phyloP scores from a whole-genome alignment of 2,797 vertebrate genomes.

The Pseudochaenichthys georgianus region DNA sequence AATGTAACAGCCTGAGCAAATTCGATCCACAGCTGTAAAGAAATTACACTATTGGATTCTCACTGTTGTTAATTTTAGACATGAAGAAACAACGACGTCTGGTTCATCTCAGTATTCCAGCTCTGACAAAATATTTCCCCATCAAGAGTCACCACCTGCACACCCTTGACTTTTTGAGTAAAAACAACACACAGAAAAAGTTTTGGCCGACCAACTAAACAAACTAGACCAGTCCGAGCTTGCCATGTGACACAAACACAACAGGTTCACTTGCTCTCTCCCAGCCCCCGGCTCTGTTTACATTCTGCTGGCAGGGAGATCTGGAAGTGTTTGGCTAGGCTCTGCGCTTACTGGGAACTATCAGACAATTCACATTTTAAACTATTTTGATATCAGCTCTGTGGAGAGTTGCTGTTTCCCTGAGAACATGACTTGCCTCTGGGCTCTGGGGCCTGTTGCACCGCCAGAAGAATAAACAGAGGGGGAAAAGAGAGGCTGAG shows the following conservation, averaged over 20 bases:
- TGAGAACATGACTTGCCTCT: slow-evolving; percentile 81
- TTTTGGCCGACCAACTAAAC: slow-evolving; percentile 21
- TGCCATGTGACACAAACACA: slow-evolving; percentile 57
- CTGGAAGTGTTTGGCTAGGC: slow-evolving; percentile 81
- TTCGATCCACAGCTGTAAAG: neutral
- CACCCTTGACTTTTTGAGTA: slow-evolving; percentile 26
- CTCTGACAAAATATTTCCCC: slow-evolving; percentile 64
- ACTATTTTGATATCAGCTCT: slow-evolving; percentile 86
- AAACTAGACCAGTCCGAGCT: slow-evolving; percentile 19
- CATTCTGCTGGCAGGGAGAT: slow-evolving; percentile 79
- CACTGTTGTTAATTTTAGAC: slow-evolving; percentile 44
- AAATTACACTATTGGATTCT: slow-evolving; percentile 24
- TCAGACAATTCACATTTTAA: slow-evolving; percentile 82
- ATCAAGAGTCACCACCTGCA: slow-evolving; percentile 40
- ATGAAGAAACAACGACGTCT: slow-evolving; percentile 33
- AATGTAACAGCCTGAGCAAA: neutral
- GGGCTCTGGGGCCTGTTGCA: slow-evolving; percentile 77
- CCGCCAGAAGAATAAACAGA: slow-evolving; percentile 84
- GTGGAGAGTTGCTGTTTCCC: slow-evolving; percentile 83
- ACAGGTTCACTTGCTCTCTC: slow-evolving; percentile 69
- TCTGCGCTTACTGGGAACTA: slow-evolving; percentile 82
- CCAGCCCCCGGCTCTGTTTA: slow-evolving; percentile 71
- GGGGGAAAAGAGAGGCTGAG: slow-evolving; percentile 48
- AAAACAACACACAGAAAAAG: slow-evolving; percentile 32
- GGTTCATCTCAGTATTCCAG: slow-evolving; percentile 50